Conservation (phyloP, 2,113 vertebrate species). For the Sander vitreus region DNA sequence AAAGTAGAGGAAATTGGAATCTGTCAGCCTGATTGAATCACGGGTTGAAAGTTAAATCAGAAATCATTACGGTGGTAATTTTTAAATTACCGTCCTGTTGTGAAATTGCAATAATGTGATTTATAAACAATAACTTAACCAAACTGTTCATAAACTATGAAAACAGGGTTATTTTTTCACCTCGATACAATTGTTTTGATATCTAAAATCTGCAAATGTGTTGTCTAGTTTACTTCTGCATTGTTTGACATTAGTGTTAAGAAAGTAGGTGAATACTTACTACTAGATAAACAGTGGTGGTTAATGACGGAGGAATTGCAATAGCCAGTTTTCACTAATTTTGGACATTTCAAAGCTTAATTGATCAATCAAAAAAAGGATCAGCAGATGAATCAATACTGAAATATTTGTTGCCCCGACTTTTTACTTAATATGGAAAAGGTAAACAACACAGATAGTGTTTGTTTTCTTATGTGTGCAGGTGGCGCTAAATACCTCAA, state of each 20-base stretch:
- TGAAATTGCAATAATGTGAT: constrained; percentile 55
- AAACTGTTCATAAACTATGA: background rate
- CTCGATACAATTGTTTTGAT: background rate
- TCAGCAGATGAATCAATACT: background rate
- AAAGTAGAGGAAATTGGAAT: constrained; percentile 81
- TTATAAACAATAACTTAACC: constrained; percentile 50
- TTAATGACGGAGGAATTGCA: background rate
- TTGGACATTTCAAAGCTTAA: background rate
- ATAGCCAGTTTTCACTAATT: background rate
- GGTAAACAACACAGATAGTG: background rate
- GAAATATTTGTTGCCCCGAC: background rate
- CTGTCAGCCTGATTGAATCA: constrained; percentile 72
- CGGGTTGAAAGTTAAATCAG: constrained; percentile 70
- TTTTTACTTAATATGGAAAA: background rate
- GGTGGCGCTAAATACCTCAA: constrained; percentile 4
- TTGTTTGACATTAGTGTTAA: background rate
- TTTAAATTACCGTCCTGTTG: constrained; percentile 61
- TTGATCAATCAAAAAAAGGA: background rate
- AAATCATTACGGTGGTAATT: constrained; percentile 72
- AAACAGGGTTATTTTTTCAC: background rate
- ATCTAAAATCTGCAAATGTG: background rate
- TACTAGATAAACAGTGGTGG: background rate
- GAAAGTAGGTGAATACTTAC: background rate
- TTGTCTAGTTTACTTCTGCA: background rate
- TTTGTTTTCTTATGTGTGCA: background rate